Base-by-base conservation (phyloP, 2,113 vertebrate species). In the Rhagologus leucostigma region DNA sequence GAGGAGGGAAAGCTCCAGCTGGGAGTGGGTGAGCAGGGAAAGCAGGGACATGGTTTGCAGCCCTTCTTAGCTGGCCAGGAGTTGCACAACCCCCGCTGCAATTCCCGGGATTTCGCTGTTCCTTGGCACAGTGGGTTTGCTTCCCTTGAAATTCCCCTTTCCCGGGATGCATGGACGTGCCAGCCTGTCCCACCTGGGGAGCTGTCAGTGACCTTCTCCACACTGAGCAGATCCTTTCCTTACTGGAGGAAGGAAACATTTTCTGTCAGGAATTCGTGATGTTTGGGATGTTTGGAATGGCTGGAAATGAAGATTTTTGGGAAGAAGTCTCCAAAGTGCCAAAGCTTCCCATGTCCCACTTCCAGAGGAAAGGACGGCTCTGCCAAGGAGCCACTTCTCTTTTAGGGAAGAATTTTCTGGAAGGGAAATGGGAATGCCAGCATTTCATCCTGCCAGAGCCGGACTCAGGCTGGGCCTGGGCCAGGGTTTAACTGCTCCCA, bases 31-130 rank as follows among this genome's bases (percentile, higher is more conserved):
- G 93, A 90, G 74, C 5, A 68, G 50, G 73, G 76, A n/a, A 37
- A 16, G 16, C 69, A 80, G 63, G 55, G 76, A 39, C 52, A 21
- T n/a, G 53, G 63, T 65, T 65, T 86, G 41, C 37, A 21, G 74
- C 24, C 64, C 78, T 46, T n/a, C 37, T n/a, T 9, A 29, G 56
- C 50, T 14, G 32, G 42, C 63, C 89, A 50, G 73, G 5, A 83
- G 68, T 68, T 70, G 13, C 47, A 57, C 29, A 55, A 37, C 9
- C 37, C 1, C 1, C 0, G 0, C 32, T 5, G 5, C 21, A 3
- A 8, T 33, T 7, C 41, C 53, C 17, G 4, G 15, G 29, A 11
- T 26, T 50, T 70, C 1, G 0, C 19, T 24, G 57, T 14, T 64
- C 18, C 67, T 46, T 13, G 16, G 63, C 55, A 4, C 27, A 1